Percentiles rank a stretch among this genome's conserved stretches.
Conservation (phyloP, 2,113 vertebrate species). For the Pterocles burchelli region DNA sequence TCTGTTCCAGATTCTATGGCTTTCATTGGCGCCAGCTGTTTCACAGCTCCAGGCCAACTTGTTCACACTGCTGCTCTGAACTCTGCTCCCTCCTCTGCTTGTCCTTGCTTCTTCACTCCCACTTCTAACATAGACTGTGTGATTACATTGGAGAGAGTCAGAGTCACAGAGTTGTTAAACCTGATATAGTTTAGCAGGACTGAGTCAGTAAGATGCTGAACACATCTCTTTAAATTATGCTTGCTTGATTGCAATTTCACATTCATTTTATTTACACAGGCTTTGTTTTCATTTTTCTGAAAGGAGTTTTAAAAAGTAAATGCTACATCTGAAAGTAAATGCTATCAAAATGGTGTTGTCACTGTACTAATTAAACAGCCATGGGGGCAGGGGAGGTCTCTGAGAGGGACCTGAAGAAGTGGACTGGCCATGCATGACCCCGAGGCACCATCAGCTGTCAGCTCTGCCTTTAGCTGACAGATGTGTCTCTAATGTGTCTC, state of each 20-base stretch:
- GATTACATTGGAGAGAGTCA: not conserved
- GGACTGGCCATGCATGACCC: not conserved
- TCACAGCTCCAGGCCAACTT: not conserved
- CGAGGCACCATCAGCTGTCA: not conserved
- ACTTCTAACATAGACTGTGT: fast-evolving
- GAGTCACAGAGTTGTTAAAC: not conserved
- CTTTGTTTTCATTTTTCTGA: constrained; percentile 10
- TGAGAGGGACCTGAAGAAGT: not conserved
- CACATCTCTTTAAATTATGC: not conserved
- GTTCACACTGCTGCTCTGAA: not conserved
- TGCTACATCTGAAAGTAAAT: not conserved
- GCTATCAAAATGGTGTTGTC: not conserved
- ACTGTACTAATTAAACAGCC: not conserved
- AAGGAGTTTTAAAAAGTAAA: not conserved
- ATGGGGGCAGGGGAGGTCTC: not conserved
- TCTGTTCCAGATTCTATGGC: not conserved
- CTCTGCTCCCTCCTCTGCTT: not conserved
- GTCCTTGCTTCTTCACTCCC: not conserved
- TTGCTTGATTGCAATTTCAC: not conserved
- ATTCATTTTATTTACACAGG: not conserved
- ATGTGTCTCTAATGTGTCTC: not conserved
- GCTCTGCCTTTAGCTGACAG: not conserved
- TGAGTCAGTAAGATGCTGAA: not conserved
- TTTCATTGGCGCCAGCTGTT: not conserved
- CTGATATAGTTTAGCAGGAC: not conserved